Evolutionary conservation across 2,797 vertebrate genomes (phyloP).

Genomic region (Podarcis siculus): DNA sequence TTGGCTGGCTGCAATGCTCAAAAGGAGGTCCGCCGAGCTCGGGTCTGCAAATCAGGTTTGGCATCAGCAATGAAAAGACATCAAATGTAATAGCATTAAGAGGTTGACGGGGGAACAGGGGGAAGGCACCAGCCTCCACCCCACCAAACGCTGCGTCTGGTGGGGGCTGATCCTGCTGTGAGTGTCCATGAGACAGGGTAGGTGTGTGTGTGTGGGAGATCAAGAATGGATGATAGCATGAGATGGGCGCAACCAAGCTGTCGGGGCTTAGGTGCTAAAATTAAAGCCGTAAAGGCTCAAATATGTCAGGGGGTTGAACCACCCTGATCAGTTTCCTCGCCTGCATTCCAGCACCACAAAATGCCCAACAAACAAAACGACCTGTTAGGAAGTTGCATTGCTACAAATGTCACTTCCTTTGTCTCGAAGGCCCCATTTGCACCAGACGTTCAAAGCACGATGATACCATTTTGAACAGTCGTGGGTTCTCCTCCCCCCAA

Average conservation of each 20-base stretch:
- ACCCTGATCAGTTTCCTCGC: not conserved
- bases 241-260: not conserved
- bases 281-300: not conserved
- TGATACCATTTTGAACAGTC: too few species aligned
- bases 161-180: not conserved
- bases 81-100: slow-evolving; percentile 78
- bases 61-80: slow-evolving; percentile 82
- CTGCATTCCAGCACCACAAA: not conserved
- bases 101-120: slow-evolving; percentile 70
- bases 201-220: too few species aligned
- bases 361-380: not conserved
- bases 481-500: too few species aligned
- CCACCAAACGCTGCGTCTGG: not conserved
- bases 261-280: not conserved
- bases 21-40: slow-evolving; percentile 73
- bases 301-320: not conserved
- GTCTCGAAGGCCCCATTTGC: too few species aligned
- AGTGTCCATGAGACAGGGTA: not conserved
- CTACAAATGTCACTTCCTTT: too few species aligned
- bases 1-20: slow-evolving; percentile 73
- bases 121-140: slow-evolving; percentile 44
- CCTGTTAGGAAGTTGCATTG: too few species aligned
- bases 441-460: too few species aligned
- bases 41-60: slow-evolving; percentile 81
- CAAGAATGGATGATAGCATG: not conserved